Evolutionary conservation across 2,888 invertebrate genomes (phyloP).

Genomic region (Branchellion lobata): DNA sequence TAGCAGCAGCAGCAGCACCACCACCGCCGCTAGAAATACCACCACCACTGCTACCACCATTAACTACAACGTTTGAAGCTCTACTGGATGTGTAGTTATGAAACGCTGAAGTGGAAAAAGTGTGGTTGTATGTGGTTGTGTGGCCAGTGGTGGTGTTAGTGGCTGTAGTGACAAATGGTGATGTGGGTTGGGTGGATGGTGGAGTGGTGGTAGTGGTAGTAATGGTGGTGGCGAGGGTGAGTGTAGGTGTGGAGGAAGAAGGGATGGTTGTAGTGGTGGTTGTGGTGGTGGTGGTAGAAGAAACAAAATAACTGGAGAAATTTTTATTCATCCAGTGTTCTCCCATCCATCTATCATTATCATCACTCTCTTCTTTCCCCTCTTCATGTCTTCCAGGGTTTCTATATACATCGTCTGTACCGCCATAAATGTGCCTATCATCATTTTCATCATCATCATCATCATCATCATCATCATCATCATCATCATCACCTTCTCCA

Average conservation of each 20-base stretch:
- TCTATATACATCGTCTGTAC: background rate
- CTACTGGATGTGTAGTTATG: too few species aligned
- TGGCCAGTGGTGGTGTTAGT: background rate
- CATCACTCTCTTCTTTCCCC: background rate
- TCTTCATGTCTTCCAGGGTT: too few species aligned
- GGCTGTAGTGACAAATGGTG: background rate
- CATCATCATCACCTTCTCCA: too few species aligned
- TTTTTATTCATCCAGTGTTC: background rate
- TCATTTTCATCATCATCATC: constrained; percentile 15
- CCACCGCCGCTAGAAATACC: too few species aligned
- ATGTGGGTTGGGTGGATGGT: too few species aligned
- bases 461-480: background rate
- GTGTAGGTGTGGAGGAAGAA: background rate
- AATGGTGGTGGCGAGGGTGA: background rate
- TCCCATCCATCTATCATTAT: background rate
- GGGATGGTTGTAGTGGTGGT: background rate
- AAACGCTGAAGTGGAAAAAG: background rate
- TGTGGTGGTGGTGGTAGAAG: background rate
- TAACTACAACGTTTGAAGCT: too few species aligned
- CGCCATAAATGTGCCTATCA: too few species aligned
- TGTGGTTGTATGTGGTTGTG: background rate
- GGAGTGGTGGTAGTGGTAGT: background rate
- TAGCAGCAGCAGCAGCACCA: too few species aligned
- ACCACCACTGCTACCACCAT: too few species aligned
- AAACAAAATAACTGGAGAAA: background rate